A percentile compares a stretch with the other conserved stretches of the same genome.
Conservation (phyloP, 1,140 invertebrate genomes). For the Drosophila pectinifera region DNA sequence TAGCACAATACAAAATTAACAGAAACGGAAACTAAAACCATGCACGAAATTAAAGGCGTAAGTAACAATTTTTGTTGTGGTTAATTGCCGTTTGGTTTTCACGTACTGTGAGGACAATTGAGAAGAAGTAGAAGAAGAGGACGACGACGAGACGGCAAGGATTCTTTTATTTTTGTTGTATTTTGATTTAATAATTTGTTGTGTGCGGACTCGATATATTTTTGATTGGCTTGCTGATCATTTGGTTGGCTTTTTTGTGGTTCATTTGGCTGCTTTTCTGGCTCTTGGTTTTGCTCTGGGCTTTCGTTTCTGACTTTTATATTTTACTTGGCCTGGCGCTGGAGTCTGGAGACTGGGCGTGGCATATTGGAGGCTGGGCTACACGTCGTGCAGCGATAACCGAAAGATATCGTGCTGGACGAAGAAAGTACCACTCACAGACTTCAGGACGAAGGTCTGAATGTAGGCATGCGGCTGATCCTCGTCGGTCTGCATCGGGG, state of each 20-base stretch:
- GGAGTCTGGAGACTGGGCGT: slow-evolving; percentile 27
- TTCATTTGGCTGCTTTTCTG: slow-evolving; percentile 10
- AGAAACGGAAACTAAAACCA: slow-evolving; percentile 39
- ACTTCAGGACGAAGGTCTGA: slow-evolving; percentile 96
- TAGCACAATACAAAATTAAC: slow-evolving; percentile 32
- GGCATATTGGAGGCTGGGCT: slow-evolving; percentile 40
- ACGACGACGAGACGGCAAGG: not conserved
- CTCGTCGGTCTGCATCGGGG: slow-evolving; percentile 90
- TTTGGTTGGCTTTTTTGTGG: slow-evolving; percentile 1
- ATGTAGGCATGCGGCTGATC: slow-evolving; percentile 96
- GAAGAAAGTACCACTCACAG: slow-evolving; percentile 93
- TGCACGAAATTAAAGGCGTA: slow-evolving; percentile 30
- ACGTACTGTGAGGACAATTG: slow-evolving; percentile 38
- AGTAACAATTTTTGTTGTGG: slow-evolving; percentile 5
- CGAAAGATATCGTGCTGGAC: slow-evolving; percentile 96
- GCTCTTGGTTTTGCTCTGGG: slow-evolving; percentile 2
- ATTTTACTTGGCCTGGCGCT: slow-evolving; percentile 39
- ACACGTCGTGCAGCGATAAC: slow-evolving; percentile 92
- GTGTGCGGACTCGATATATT: not conserved
- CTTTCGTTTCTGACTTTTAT: slow-evolving; percentile 20
- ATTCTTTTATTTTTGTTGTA: too few species aligned
- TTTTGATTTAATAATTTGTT: not conserved
- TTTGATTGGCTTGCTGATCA: not conserved
- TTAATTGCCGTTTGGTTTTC: slow-evolving; percentile 22
- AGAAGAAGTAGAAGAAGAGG: slow-evolving; percentile 19